Evolutionary conservation across 2,113 vertebrate genomes (phyloP), one percentile per base, ranked within the genome.

Genomic region (Nycticorax nycticorax): DNA sequence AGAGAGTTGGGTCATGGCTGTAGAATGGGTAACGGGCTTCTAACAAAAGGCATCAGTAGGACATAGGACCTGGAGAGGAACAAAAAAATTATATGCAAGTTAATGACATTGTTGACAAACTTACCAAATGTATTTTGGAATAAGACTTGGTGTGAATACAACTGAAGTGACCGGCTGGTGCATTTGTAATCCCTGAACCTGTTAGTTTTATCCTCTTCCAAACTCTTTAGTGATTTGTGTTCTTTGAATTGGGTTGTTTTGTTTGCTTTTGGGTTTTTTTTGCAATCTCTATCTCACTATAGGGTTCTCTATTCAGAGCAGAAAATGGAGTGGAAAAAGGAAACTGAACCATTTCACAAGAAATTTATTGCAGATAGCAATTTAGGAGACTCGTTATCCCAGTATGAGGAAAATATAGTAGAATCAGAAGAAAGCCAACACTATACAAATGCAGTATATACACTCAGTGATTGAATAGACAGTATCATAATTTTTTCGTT

Each of bases 301-400:
- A 96, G 96, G 93, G 67, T 95, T 95, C 96, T 82, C 62, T 74
- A 91, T 94, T 97, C 93, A 97, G 84, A 92, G 64, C 85, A 93
- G 88, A 97, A 96, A 97, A 94, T 96, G 69, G 96, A 94, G 75
- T 62, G 69, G 93, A 86, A 82, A 94, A 92, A 79, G 89, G 92
- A 97, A 97, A 95, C 53, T 47, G 79, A 97, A 97, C 91, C 89
- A 97, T 97, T 95, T 96, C 93, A 89, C 69, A 75, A 96, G 35
- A 98, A 97, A 97, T 97, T 94, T 97, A 96, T 97, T 97, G 94
- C 83, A 95, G 96, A 97, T 91, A 95, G 83, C 92, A 97, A 93
- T 97, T 97, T 94, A 89, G 50, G 77, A 94, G 92, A 91, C 77
- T 96, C 89, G 92, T 98, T 98, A 97, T 98, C 98, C 93, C 96